Base-by-base conservation (phyloP, 2,888 invertebrate genomes). In the Mesorhabditis sp. region DNA sequence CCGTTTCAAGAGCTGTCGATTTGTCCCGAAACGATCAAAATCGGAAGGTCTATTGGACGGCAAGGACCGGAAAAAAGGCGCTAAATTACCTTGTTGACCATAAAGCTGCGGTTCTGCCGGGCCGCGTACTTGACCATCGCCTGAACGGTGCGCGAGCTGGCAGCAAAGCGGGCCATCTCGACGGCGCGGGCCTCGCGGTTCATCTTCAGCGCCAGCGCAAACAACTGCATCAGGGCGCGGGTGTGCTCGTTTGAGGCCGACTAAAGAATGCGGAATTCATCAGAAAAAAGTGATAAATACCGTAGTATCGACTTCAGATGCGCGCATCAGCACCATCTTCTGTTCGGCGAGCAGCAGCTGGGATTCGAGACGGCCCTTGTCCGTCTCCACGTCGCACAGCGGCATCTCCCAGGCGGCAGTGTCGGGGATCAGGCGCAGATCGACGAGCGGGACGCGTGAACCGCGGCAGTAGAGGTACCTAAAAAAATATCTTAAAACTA, bases 401-500 rank as follows among this genome's bases (percentile, higher is more conserved):
- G 83, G 83, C 6, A 82, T 44, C 43, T 69, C 70, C 79, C 80
- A 80, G 4, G 67, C 63, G 42, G 68, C 75, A 62, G 75, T 74
- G 5, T 72, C 72, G 4, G 83, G 81, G 0, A 76, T 68, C 58
- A 73, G 69, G 43, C 76, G 76, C 15, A 74, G 71, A 28, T 67
- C 65, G 13, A 74, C 67, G 58, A 75, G 45, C 5, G 80, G 80
- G 67, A 71, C 70, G 15, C 76, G 73, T 5, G 72, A 62, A 10
- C 79, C 80, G 2, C 74, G 70, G 70, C 81, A 82, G 69, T 83
- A 77, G 10, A 83, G 70, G 68, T 84, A 83, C 1, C 83, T 80
- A 69, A 76, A 76, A 45, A 50, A 28, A 10, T 4, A 15, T 15
- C n/a, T n/a, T 4, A 13, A n/a, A 42, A 15, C n/a, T 45, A 10